Base-by-base conservation (phyloP, 2,113 vertebrate species). In the Coptodon rendalli region DNA sequence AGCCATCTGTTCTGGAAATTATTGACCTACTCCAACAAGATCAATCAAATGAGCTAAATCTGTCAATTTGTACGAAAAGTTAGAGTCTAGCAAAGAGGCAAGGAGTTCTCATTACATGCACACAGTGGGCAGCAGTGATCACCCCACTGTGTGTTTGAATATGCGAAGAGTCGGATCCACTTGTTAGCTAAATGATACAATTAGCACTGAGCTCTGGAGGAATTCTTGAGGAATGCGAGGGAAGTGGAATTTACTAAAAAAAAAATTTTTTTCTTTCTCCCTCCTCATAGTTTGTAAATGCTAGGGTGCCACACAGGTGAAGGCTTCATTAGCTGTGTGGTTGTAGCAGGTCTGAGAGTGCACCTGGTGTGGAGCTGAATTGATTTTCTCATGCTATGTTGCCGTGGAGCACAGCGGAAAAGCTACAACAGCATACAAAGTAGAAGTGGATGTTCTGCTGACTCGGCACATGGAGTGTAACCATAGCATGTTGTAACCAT, bases 371-470 rank as follows among this genome's bases (percentile, higher is more conserved):
- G 43, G 82, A 76, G 57, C 54, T 73, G 16, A 71, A 89, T 89
- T 36, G 83, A 90, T 92, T 89, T 91, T 82, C 45, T 40, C 43
- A 38, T 85, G 84, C 90, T 80, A 76, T 71, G 71, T 91, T 90
- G 31, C 66, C 19, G 80, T 24, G 31, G 82, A 86, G 82, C 86
- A 90, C 31, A 34, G 40, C 22, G n/a, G 80, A 87, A 53, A 68
- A 48, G 63, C 83, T 81, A 56, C 66, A 79, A 29, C 36, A 2
- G 89, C 87, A 92, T 89, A 86, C 85, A 82, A 80, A 94, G 92
- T 86, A 68, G 84, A 89, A 86, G 68, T 12, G 61, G 73, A 76
- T 86, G 66, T 89, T 92, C 89, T 88, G 91, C 85, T 94, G 91
- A 94, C 85, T 71, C 11, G 11, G 89, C 48, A 3, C 80, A 36